These are phyloP conservation scores for Leguminivora glycinivorella DNA, from an alignment of 1,140 invertebrate genomes.

Conservation along the genomic window DNA sequence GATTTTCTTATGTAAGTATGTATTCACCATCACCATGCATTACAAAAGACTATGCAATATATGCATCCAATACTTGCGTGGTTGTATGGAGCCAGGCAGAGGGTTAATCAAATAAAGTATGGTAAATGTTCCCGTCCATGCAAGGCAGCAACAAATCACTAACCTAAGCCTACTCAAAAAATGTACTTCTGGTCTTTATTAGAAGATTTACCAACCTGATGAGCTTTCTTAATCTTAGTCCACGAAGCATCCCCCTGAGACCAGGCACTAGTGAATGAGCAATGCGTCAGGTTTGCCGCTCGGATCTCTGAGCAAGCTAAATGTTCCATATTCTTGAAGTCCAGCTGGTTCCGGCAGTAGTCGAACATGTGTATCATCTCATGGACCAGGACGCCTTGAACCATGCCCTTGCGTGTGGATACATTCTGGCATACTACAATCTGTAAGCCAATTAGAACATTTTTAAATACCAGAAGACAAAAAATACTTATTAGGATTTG, in stretches of 20 bases:
- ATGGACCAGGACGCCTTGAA: constrained; percentile 91
- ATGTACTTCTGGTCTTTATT: neutral
- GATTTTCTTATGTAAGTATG: too few relatives aligned
- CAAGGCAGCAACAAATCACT: too few relatives aligned
- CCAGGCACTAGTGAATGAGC: constrained; percentile 90
- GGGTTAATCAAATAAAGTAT: too few relatives aligned
- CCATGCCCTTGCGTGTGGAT: constrained; percentile 81
- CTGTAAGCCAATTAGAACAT: constrained; percentile 72
- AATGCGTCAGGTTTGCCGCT: constrained; percentile 95
- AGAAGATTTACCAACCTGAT: constrained; percentile 49
- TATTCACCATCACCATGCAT: too few relatives aligned
- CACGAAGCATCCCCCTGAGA: constrained; percentile 87
- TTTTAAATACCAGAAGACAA: neutral
- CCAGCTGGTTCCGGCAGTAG: constrained; percentile 92
- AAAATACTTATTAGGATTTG: neutral
- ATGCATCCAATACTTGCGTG: too few relatives aligned
- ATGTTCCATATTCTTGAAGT: constrained; percentile 95
- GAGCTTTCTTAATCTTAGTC: constrained; percentile 84
- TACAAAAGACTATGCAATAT: too few relatives aligned
- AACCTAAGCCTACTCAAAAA: too few relatives aligned
- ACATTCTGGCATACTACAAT: constrained; percentile 96
- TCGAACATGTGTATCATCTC: constrained; percentile 99
- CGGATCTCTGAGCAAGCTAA: constrained; percentile 96
- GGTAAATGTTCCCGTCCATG: too few relatives aligned
- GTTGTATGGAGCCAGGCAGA: too few relatives aligned